Evolutionary conservation across 35 echinoderm and acorn worm genomes (phyloP), one percentile per base, ranked within the genome.

Genomic region (Chiridota heheva): DNA sequence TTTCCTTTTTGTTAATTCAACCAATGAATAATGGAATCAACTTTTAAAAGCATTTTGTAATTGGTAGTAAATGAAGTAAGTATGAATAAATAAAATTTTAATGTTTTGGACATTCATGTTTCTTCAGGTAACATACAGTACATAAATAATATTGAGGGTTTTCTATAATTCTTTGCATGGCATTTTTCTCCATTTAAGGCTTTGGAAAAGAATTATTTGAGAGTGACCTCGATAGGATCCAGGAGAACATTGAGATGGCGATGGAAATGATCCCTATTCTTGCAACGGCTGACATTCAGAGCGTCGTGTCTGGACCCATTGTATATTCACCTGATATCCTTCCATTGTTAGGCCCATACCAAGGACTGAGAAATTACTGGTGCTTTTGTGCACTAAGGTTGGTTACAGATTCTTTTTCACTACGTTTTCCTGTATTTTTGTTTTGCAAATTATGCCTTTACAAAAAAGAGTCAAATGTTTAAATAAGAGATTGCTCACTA

Each of bases 131-230:
- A 51, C 47, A n/a, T n/a, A n/a, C n/a, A n/a, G n/a, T n/a, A n/a
- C n/a, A n/a, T n/a, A n/a, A n/a, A n/a, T 20, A 20, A 0, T 20
- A 24, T 10, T 4, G 1, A 1, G 12, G 40, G 35, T 4, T 42
- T 47, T 72, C 45, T 41, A 7, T 72, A 36, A 70, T 18, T 63
- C 25, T 77, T 47, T 67, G 25, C 33, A 78, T n/a, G n/a, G n/a
- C 16, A 20, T 20, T 72, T 72, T 20, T 18, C 43, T 45, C 24
- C 5, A n/a, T 10, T 82, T 1, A n/a, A 92, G 89, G 89, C 42
- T 98, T 98, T 89, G 95, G 95, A 42, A 91, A 86, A 56, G 95
- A 98, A 65, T 64, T 98, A 2, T 98, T 88, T 77, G 95, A 98
- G 67, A 98, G 95, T 86, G 95, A 98, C 45, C 56, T 91, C 13